Percentiles rank a stretch among this genome's conserved stretches.
Conservation (phyloP, 2,113 vertebrate genomes). For the Saccopteryx bilineata region DNA sequence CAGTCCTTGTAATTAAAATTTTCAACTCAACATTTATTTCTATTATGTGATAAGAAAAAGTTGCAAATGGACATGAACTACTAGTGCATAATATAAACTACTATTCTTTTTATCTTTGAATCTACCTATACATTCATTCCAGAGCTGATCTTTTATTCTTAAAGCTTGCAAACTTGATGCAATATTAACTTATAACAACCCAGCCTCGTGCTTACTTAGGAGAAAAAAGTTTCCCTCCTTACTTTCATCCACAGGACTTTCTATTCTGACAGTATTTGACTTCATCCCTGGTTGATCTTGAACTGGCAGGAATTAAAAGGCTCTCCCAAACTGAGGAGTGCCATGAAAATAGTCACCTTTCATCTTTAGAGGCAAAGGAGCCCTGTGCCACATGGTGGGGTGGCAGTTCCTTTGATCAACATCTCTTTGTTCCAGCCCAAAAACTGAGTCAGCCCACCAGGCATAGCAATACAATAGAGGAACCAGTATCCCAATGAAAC, state of each 20-base stretch:
- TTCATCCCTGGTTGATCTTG: constrained; percentile 73
- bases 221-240: constrained; percentile 55
- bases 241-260: constrained; percentile 37
- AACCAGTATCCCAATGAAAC: constrained; percentile 63
- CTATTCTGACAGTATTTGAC: constrained; percentile 57
- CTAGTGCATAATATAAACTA: not conserved
- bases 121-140: not conserved
- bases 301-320: constrained; percentile 74
- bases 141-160: constrained; percentile 32
- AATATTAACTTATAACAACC: not conserved
- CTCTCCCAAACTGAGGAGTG: constrained; percentile 68
- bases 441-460: constrained; percentile 73
- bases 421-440: constrained; percentile 73
- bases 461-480: constrained; percentile 61
- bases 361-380: constrained; percentile 72
- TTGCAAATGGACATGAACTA: not conserved
- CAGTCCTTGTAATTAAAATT: not conserved
- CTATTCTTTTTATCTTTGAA: not conserved
- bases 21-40: constrained; percentile 18
- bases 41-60: not conserved
- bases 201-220: not conserved
- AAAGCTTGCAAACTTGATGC: not conserved
- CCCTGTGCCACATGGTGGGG: constrained; percentile 70
- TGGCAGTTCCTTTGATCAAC: constrained; percentile 79
- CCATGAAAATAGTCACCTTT: constrained; percentile 78